Evolutionary conservation across 1,140 invertebrate genomes (phyloP).

Genomic region (Drosophila micromelanica): DNA sequence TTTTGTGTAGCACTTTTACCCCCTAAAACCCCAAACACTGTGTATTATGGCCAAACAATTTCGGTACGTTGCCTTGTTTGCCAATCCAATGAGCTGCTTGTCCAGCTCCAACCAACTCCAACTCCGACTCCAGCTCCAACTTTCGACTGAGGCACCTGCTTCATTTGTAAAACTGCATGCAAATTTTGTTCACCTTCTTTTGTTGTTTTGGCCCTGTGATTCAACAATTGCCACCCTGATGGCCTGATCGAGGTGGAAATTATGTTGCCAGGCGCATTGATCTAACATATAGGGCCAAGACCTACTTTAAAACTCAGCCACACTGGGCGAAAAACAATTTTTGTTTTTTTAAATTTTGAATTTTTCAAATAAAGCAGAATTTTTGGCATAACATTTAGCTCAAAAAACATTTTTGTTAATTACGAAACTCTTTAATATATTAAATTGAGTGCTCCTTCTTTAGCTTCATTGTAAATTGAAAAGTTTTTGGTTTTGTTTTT

Average conservation of each 20-base stretch:
- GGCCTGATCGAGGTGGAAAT: conserved; percentile 4
- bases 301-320: not conserved
- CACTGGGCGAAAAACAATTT: not conserved
- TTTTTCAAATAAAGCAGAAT: no score
- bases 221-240: conserved; percentile 1
- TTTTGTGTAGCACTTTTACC: not conserved
- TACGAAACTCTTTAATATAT: no score
- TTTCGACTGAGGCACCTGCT: not conserved
- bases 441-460: no score
- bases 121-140: not conserved
- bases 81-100: conserved; percentile 39
- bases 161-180: conserved; percentile 11
- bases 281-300: not conserved
- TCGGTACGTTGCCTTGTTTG: conserved; percentile 20
- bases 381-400: no score
- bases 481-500: no score
- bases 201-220: not conserved
- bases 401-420: no score
- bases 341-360: no score
- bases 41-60: conserved; percentile 3
- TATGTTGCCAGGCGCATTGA: not conserved
- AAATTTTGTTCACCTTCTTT: not conserved
- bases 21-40: not conserved
- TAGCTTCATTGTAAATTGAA: no score
- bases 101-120: not conserved